Evolutionary conservation across 2,797 vertebrate genomes (phyloP).

Genomic region (Betta splendens): DNA sequence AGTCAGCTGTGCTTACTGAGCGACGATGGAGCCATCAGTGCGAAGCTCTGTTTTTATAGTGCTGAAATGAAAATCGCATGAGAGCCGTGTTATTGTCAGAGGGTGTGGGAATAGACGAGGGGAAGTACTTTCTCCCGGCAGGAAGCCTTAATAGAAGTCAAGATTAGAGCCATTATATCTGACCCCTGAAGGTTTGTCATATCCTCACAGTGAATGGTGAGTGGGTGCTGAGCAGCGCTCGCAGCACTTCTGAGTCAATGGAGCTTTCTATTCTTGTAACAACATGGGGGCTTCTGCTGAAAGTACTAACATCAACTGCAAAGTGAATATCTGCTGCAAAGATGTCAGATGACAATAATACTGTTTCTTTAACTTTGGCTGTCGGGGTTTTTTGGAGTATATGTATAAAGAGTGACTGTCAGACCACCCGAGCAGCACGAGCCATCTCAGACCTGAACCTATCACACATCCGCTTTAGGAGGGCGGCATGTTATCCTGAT

Average conservation of each 20-base stretch:
- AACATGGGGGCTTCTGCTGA: constrained; percentile 55
- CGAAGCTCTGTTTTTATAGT: constrained; percentile 30
- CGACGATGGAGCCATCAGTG: constrained; percentile 42
- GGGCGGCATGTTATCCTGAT: too few relatives aligned
- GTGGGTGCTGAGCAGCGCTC: constrained; percentile 41
- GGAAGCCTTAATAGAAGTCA: constrained; percentile 42
- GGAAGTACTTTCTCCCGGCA: constrained; percentile 46
- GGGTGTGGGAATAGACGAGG: constrained; percentile 23
- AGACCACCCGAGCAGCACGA: not conserved
- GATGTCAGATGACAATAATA: constrained; percentile 7
- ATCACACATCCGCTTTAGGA: not conserved
- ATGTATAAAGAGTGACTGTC: not conserved
- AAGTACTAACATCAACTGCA: constrained; percentile 25
- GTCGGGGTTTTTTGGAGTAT: not conserved
- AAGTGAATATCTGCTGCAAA: constrained; percentile 20
- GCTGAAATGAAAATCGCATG: constrained; percentile 47
- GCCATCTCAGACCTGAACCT: not conserved
- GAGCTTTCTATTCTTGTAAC: constrained; percentile 52
- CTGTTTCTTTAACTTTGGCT: not conserved
- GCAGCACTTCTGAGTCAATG: constrained; percentile 33
- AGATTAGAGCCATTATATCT: constrained; percentile 49
- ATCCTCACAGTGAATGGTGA: constrained; percentile 56
- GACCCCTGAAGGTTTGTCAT: constrained; percentile 56
- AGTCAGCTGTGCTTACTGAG: constrained; percentile 8
- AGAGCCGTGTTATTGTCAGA: constrained; percentile 37